A percentile compares a stretch with the other conserved stretches of the same genome.
Conservation (phyloP, 2,797 vertebrate species). For the Sarcophilus harrisii region DNA sequence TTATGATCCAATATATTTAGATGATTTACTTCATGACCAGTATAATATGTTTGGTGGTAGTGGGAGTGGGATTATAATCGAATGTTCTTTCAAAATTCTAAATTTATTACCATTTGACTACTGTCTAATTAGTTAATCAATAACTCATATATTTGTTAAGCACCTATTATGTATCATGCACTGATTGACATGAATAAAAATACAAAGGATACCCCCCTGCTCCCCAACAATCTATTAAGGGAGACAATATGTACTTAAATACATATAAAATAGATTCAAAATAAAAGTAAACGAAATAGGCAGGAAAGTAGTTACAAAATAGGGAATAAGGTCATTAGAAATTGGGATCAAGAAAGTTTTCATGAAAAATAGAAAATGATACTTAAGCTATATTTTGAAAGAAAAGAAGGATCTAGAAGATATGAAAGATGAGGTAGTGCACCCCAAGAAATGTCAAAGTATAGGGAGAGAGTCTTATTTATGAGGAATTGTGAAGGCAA, state of each 20-base stretch:
- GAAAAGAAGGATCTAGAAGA: neutral
- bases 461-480: neutral
- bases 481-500: neutral
- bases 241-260: neutral
- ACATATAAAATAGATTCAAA: neutral
- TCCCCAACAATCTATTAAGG: neutral
- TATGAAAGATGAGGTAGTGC: neutral
- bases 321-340: neutral
- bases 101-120: neutral
- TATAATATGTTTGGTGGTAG: neutral
- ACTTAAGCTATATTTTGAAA: neutral
- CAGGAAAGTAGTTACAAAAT: neutral
- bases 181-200: neutral
- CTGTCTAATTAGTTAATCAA: neutral
- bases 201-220: neutral
- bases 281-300: neutral
- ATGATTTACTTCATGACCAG: neutral
- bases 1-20: neutral
- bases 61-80: neutral
- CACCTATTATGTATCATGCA: fast-evolving
- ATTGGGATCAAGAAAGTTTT: neutral
- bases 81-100: neutral
- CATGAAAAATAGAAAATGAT: neutral
- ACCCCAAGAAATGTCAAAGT: neutral
- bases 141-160: fast-evolving